phyloP scores from a whole-genome alignment of 2,888 invertebrate genomes.

The Entomobrya proxima region DNA sequence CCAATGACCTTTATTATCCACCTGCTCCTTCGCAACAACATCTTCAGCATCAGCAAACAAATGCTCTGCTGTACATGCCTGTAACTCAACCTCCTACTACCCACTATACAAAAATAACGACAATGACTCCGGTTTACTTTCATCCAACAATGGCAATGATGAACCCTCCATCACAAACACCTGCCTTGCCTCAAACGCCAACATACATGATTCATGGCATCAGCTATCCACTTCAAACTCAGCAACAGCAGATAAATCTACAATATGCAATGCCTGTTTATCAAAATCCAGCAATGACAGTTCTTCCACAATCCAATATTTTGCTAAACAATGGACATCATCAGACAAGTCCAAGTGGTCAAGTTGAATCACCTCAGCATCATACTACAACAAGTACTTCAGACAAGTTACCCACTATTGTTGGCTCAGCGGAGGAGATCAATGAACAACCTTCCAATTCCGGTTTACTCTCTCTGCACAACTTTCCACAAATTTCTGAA shows the following conservation, averaged over 20 bases:
- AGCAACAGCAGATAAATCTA: not conserved
- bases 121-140: slow-evolving; percentile 3
- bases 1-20: slow-evolving; percentile 33
- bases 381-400: not conserved
- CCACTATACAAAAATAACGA: slow-evolving; percentile 13
- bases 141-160: not conserved
- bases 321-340: not conserved
- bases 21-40: not conserved
- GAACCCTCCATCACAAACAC: not conserved
- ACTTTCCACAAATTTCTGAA: not conserved
- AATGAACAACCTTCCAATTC: not conserved
- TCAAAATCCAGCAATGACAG: not conserved
- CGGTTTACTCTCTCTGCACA: not conserved
- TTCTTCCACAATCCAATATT: not conserved
- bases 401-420: not conserved
- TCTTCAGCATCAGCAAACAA: not conserved
- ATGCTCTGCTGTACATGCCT: not conserved
- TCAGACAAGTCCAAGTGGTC: not conserved
- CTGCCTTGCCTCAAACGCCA: not conserved
- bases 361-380: not conserved
- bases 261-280: not conserved
- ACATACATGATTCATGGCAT: not conserved
- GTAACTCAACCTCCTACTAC: not conserved
- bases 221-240: not conserved
- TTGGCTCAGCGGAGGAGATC: not conserved